Conservation (phyloP, 1,140 invertebrate genomes). For the Platorchestia sp. region DNA sequence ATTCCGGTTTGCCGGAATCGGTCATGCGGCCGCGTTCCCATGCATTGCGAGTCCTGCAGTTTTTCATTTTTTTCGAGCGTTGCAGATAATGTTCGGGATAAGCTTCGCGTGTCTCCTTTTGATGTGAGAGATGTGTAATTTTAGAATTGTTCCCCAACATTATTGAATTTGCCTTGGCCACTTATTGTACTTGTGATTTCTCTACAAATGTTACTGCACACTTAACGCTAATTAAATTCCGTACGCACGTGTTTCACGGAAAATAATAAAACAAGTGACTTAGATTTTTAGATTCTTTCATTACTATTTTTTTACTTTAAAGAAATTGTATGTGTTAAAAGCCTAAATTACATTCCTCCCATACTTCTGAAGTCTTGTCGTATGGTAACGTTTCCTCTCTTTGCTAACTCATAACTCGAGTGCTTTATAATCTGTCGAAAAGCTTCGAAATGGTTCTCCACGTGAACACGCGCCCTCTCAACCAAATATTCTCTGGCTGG, state of each 20-base stretch:
- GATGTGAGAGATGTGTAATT: background rate
- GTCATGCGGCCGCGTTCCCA: slow-evolving; percentile 25
- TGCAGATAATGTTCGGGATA: background rate
- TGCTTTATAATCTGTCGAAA: background rate
- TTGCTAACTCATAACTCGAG: background rate
- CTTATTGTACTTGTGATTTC: no score
- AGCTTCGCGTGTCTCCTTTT: background rate
- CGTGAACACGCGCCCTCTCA: background rate
- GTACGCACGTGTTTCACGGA: background rate
- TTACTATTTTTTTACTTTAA: background rate
- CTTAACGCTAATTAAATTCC: background rate
- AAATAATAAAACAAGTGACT: background rate
- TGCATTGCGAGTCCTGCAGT: background rate
- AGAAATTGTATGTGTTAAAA: background rate
- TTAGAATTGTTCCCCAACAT: background rate
- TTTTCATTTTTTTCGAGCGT: background rate
- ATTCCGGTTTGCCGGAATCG: slow-evolving; percentile 50
- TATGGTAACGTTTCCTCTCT: background rate
- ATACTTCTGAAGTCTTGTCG: background rate
- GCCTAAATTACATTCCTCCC: background rate
- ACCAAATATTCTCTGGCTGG: slow-evolving; percentile 10
- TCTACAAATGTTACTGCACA: no score
- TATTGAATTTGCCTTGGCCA: background rate
- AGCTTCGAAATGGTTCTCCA: background rate
- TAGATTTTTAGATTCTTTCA: background rate